Conservation (phyloP, 2,113 vertebrate species). For the Morone saxatilis region DNA sequence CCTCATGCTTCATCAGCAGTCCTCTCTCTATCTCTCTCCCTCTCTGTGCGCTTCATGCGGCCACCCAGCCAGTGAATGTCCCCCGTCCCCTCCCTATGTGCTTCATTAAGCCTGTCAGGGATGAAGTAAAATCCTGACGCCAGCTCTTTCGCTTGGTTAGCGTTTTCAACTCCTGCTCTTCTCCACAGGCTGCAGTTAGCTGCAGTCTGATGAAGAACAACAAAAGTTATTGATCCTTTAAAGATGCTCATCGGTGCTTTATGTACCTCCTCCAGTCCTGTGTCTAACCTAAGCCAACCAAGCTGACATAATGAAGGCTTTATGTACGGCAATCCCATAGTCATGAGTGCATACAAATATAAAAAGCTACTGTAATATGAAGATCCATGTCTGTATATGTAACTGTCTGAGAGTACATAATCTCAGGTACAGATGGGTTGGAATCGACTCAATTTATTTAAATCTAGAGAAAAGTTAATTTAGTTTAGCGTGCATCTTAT, state of each 20-base stretch:
- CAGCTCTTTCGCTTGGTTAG: slow-evolving; percentile 66
- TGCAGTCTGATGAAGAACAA: slow-evolving; percentile 15
- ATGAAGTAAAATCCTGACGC: slow-evolving; percentile 70
- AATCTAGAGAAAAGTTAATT: slow-evolving; percentile 3
- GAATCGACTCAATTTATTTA: neutral
- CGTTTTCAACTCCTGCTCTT: slow-evolving; percentile 42
- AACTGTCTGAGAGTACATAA: neutral
- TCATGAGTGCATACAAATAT: neutral
- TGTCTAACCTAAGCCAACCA: neutral
- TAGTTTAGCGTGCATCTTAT: neutral
- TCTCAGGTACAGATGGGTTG: neutral
- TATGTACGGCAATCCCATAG: neutral
- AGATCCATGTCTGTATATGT: neutral
- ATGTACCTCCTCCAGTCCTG: neutral
- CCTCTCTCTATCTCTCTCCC: slow-evolving; percentile 32
- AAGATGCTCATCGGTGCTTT: slow-evolving; percentile 4
- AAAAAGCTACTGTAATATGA: neutral
- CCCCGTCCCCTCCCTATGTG: slow-evolving; percentile 50
- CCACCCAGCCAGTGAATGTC: slow-evolving; percentile 63
- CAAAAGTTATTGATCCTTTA: slow-evolving; percentile 18
- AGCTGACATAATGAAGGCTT: neutral
- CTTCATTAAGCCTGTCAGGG: slow-evolving; percentile 73
- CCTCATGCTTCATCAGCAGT: slow-evolving; percentile 71
- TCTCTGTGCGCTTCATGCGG: slow-evolving; percentile 14
- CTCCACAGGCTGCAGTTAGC: slow-evolving; percentile 32